Percentiles rank a stretch among this genome's conserved stretches.
Evolutionary conservation across 2,797 vertebrate species (phyloP).

Genomic region (Myotis findleyi): DNA sequence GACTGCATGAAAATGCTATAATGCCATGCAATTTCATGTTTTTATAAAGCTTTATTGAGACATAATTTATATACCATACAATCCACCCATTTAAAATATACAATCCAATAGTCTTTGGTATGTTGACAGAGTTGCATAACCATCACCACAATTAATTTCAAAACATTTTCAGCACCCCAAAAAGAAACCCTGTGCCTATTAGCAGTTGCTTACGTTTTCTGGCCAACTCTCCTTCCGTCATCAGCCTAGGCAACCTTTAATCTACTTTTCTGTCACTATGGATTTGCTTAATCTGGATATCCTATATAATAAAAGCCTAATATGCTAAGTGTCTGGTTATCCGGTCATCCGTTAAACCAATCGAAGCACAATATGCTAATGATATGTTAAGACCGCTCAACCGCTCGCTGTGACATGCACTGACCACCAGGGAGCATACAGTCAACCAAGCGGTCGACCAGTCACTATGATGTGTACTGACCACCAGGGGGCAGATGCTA

Average conservation of each 20-base stretch:
- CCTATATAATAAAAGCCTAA: too few relatives aligned
- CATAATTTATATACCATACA: not conserved
- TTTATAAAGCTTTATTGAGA: not conserved
- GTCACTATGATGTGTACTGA: too few relatives aligned
- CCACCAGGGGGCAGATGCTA: too few relatives aligned
- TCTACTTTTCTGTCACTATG: not conserved
- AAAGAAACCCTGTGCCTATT: not conserved
- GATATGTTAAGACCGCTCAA: too few relatives aligned
- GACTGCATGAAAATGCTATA: conserved; percentile 13
- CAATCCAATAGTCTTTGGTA: not conserved
- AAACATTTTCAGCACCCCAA: not conserved
- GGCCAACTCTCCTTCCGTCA: not conserved
- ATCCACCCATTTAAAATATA: not conserved
- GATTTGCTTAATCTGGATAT: conserved; percentile 12
- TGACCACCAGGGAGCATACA: too few relatives aligned
- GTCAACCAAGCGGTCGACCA: too few relatives aligned
- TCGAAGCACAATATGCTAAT: too few relatives aligned
- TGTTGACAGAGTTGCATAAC: not conserved
- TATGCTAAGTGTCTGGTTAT: too few relatives aligned
- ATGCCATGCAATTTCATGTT: not conserved
- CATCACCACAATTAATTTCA: not conserved
- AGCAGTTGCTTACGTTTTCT: not conserved
- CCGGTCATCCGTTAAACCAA: too few relatives aligned
- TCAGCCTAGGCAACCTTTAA: not conserved
- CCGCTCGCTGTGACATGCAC: too few relatives aligned